Evolutionary conservation across 2,797 vertebrate genomes (phyloP), one percentile per base, ranked within the genome.

Genomic region (Chelon auratus): DNA sequence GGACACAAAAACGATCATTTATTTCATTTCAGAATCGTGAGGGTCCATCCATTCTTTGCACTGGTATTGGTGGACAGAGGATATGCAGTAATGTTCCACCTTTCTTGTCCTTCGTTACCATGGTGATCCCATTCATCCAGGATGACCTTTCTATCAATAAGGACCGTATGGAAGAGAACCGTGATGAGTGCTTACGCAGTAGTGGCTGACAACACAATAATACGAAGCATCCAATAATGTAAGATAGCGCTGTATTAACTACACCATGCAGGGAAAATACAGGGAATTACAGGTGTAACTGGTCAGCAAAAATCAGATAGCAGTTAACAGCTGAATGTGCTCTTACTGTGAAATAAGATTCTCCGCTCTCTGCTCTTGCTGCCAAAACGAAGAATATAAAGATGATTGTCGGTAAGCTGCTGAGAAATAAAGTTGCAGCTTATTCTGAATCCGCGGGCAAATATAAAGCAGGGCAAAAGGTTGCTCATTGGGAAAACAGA

Each of bases 91-190:
- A 64, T 78, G 86, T 61, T 50, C 60, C 57, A 60, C 48, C 83
- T 83, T 82, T 62, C 48, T 61, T 51, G 59, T 68, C 52, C 56
- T 40, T 47, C 2, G 83, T 90, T 84, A 85, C 91, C 87, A 91
- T 90, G 87, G 91, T 58, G 79, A 92, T 88, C 63, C 37, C 75
- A 68, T 85, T 90, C 72, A 86, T 88, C 66, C 68, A 43, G 42
- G 59, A 63, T 90, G 90, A 92, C 89, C 89, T 93, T 93, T 93
- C 78, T 78, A 78, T 91, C 89, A 89, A 84, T 89, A 81, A 83
- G 74, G 69, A 55, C 45, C 50, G 52, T 17, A 60, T 70, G 62
- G 77, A 78, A 71, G 80, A 75, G 79, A 84, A 71, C 50, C 83
- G 75, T 61, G 71, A 82, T 82, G 83, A 80, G 81, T 81, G 73